These are phyloP conservation scores for Upupa epops DNA, from an alignment of 2,113 vertebrate species.

Conservation along the genomic window DNA sequence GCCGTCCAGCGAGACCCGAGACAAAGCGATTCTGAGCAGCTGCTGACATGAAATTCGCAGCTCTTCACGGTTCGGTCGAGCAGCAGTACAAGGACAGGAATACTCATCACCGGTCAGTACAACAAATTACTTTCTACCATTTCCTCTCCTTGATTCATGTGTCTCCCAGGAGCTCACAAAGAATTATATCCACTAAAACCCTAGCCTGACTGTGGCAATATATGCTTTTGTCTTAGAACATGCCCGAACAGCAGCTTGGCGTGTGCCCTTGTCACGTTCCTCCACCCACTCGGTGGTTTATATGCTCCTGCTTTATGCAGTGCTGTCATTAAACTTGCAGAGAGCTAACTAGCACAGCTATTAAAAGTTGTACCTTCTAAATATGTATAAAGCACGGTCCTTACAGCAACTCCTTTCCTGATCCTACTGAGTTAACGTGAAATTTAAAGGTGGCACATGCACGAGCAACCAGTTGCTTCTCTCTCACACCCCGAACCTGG, in stretches of 20 bases:
- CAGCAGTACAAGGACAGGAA: neutral
- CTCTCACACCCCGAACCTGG: neutral
- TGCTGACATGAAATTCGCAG: neutral
- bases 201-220: neutral
- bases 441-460: neutral
- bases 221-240: neutral
- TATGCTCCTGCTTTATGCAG: neutral
- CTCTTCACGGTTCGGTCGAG: accelerated
- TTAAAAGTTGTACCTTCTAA: neutral
- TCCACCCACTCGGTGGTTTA: neutral
- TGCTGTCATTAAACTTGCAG: neutral
- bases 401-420: neutral
- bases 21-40: neutral
- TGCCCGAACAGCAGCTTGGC: neutral
- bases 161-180: neutral
- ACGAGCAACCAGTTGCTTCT: neutral
- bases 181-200: conserved; percentile 15
- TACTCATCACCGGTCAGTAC: neutral
- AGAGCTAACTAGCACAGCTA: neutral
- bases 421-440: neutral
- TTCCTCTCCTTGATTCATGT: neutral
- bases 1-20: neutral
- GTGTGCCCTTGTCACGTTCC: neutral
- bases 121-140: neutral
- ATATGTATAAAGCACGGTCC: neutral